Conservation (phyloP, 2,113 vertebrate species). For the Monopterus albus region DNA sequence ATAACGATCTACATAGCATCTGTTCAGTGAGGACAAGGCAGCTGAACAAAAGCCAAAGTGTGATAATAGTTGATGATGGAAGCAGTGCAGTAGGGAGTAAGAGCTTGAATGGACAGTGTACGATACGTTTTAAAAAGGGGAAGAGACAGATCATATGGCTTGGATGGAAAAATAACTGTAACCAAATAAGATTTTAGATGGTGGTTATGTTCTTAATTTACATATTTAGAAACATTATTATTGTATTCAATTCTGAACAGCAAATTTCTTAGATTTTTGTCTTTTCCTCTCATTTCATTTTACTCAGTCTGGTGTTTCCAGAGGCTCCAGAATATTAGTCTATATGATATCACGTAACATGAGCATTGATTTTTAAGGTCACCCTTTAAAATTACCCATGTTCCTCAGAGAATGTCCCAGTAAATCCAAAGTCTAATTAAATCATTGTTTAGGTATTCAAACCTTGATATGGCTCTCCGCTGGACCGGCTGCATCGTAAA, state of each 20-base stretch:
- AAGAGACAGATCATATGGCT: too few relatives aligned
- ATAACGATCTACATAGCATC: background rate
- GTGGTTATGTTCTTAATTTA: too few relatives aligned
- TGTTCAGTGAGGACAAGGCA: slow-evolving; percentile 3
- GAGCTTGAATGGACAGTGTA: background rate
- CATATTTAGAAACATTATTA: too few relatives aligned
- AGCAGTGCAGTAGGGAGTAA: background rate
- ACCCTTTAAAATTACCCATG: slow-evolving; percentile 52
- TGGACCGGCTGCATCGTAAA: slow-evolving; percentile 23
- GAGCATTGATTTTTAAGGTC: slow-evolving; percentile 24
- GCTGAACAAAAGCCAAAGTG: slow-evolving; percentile 1
- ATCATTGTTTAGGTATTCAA: slow-evolving; percentile 50
- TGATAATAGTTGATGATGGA: background rate
- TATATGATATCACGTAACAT: slow-evolving; percentile 33
- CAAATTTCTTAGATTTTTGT: too few relatives aligned
- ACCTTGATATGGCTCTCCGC: slow-evolving; percentile 30
- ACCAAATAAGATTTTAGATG: too few relatives aligned
- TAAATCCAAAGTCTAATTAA: slow-evolving; percentile 58
- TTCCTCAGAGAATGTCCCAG: slow-evolving; percentile 37
- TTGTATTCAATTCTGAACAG: too few relatives aligned
- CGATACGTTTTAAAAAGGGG: background rate
- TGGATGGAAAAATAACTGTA: too few relatives aligned
- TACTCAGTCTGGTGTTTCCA: background rate
- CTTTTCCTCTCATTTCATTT: slow-evolving; percentile 16
- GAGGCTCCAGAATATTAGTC: slow-evolving; percentile 14